Base-by-base conservation (phyloP, 2,888 invertebrate species). In the Drosophila kanekoi region DNA sequence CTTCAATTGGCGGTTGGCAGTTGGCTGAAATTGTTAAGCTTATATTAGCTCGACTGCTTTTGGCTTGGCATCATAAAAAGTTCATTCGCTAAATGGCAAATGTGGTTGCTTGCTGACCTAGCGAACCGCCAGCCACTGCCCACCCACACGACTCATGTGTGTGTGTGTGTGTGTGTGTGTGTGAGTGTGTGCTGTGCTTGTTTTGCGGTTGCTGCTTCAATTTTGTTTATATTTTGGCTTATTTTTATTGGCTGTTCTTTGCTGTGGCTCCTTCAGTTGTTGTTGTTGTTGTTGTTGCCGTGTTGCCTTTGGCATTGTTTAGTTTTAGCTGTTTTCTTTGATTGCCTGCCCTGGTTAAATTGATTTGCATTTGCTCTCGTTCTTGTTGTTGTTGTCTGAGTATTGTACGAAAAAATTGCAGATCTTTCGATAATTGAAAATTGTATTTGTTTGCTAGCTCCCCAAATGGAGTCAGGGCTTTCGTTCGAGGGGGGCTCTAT, bases 161-260 rank as follows among this genome's bases (percentile, higher is more conserved):
- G 52, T 35, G 38, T 57, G 57, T 41, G 47, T 62, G 62, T 56
- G 51, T 47, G 49, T 59, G 61, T 63, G 59, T 37, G n/a, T n/a
- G n/a, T n/a, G n/a, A n/a, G 32, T 16, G 40, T 20, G 20, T 18
- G 41, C 32, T 49, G 28, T 52, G 59, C 44, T 59, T 71, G 61
- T 67, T 59, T 59, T 80, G 82, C 61, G 81, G 78, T 81, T 78
- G 41, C 72, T 61, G 60, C 67, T 65, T 65, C 74, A 81, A 79
- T 81, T 81, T 82, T 79, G 82, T 80, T 82, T 82, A 79, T 79
- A 77, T 82, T 82, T 80, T 80, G 77, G 80, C 77, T 80, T 79
- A 77, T 82, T 80, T 80, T 82, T 80, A 82, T 82, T 80, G 72
- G 72, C 72, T 59, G 61, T 64, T 81, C 68, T 77, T 57, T 67